Percentiles rank a stretch among this genome's conserved stretches.
Evolutionary conservation across 2,113 vertebrate genomes (phyloP).

Genomic region (Urocolius indicus): DNA sequence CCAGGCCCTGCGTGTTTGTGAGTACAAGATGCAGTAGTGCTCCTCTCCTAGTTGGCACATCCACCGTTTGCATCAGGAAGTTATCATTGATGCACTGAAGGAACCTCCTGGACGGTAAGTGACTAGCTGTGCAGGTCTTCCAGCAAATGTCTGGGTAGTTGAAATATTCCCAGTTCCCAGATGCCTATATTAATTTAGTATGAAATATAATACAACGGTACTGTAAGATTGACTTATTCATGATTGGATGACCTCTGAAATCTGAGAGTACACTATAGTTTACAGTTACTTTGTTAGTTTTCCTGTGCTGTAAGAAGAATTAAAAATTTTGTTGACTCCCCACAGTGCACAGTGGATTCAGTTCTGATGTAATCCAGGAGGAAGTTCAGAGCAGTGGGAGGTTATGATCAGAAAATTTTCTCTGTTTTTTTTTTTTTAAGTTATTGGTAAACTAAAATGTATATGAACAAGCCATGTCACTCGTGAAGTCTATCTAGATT

Average conservation of each 20-base stretch:
- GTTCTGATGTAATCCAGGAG: not conserved
- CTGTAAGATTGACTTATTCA: not conserved
- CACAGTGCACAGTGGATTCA: fast-evolving
- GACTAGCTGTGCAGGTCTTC: too few species aligned
- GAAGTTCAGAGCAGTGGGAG: not conserved
- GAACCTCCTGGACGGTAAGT: too few species aligned
- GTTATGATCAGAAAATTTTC: not conserved
- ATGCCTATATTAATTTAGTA: not conserved
- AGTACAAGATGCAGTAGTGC: too few species aligned
- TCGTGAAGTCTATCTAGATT: not conserved
- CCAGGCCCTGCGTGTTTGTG: too few species aligned
- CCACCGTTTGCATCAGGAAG: too few species aligned
- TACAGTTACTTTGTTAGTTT: not conserved
- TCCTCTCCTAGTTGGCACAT: too few species aligned
- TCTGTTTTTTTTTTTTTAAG: not conserved
- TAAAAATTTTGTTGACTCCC: not conserved
- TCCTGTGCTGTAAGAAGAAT: not conserved
- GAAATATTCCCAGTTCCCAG: too few species aligned
- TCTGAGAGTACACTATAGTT: not conserved
- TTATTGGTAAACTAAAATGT: not conserved
- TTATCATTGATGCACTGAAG: too few species aligned
- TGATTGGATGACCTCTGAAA: not conserved
- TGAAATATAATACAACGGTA: not conserved
- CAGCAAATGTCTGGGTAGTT: too few species aligned
- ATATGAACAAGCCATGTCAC: too few species aligned